These are phyloP conservation scores for Lepidurus packardi DNA, from an alignment of 1,140 invertebrate species.

Conservation along the genomic window DNA sequence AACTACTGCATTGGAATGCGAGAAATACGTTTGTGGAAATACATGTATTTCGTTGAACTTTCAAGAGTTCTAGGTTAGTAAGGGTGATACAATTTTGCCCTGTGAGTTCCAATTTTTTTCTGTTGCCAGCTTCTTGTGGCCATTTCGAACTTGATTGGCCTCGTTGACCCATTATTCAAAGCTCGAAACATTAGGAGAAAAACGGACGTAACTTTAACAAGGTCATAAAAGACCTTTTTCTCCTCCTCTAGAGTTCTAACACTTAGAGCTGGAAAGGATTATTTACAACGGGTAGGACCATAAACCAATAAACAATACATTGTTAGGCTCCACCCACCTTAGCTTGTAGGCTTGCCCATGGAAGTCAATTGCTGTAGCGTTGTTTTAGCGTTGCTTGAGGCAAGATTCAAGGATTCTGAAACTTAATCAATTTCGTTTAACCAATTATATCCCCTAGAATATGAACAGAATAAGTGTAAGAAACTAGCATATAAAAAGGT, in stretches of 20 bases:
- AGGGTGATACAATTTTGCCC: background rate
- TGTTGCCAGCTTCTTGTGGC: background rate
- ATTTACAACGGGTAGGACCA: slow-evolving; percentile 5
- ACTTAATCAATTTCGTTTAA: too few species aligned
- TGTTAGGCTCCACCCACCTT: background rate
- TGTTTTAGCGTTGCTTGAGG: background rate
- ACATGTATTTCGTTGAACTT: background rate
- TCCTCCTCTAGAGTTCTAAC: background rate
- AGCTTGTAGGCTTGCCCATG: background rate
- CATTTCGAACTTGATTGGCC: background rate
- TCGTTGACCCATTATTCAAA: background rate
- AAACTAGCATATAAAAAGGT: background rate
- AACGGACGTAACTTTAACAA: slow-evolving; percentile 3
- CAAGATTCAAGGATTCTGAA: too few species aligned
- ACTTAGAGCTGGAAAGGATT: slow-evolving; percentile 1
- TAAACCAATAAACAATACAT: slow-evolving; percentile 14
- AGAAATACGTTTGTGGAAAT: too few species aligned
- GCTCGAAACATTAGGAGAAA: background rate
- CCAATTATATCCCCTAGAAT: too few species aligned
- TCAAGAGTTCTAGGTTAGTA: background rate
- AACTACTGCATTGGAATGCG: too few species aligned
- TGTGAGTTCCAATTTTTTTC: background rate
- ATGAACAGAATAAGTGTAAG: background rate
- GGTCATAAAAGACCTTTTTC: background rate
- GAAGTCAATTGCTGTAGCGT: background rate